Percentiles rank a stretch among this genome's conserved stretches.
phyloP scores from a whole-genome alignment of 2,113 vertebrate genomes.

The Noturus placidus region DNA sequence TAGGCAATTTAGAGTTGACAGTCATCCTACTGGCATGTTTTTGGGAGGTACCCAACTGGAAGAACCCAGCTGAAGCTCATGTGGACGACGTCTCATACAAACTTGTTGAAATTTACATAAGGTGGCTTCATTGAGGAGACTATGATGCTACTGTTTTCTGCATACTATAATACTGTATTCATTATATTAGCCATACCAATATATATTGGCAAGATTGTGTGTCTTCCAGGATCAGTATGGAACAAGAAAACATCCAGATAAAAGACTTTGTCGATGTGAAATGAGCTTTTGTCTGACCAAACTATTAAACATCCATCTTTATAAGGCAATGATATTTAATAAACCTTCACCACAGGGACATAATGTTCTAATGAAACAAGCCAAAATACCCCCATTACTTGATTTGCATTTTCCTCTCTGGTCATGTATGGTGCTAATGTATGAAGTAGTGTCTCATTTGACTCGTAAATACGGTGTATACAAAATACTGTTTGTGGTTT shows the following conservation, averaged over 20 bases:
- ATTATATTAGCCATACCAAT: neutral
- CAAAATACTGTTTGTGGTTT: constrained; percentile 17
- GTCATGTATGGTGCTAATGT: constrained; percentile 55
- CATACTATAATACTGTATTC: neutral
- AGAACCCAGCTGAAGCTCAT: neutral
- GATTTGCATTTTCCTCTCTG: constrained; percentile 68
- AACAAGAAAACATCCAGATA: neutral
- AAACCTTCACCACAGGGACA: neutral
- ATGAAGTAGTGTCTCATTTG: constrained; percentile 62
- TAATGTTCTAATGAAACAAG: neutral
- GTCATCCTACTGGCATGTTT: neutral
- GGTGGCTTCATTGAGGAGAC: neutral
- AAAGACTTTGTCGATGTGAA: neutral
- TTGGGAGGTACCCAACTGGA: neutral
- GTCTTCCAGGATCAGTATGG: neutral
- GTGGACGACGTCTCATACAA: neutral
- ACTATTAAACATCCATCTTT: neutral
- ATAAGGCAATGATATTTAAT: neutral
- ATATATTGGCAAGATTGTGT: neutral
- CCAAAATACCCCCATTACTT: neutral
- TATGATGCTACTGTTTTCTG: neutral
- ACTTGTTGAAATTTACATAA: neutral
- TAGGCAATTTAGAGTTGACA: neutral
- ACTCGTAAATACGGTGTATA: constrained; percentile 67
- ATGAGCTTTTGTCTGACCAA: neutral